A percentile compares a stretch with the other conserved stretches of the same genome.
These are phyloP conservation scores for Platysteira castanea DNA, from an alignment of 2,113 vertebrate species.

Conservation along the genomic window DNA sequence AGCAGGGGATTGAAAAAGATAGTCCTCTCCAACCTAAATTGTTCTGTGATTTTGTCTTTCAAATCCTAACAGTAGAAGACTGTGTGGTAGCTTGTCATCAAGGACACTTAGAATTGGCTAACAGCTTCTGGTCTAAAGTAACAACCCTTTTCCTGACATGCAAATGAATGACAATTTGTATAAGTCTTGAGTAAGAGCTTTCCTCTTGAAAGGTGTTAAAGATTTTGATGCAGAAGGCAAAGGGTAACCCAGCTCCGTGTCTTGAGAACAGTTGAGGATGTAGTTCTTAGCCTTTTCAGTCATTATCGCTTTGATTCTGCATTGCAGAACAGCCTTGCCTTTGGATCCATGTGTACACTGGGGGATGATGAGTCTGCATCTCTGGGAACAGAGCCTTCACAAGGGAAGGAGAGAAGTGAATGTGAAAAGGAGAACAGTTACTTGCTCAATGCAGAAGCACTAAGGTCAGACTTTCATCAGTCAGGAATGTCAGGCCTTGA, in stretches of 20 bases:
- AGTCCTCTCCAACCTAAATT: not conserved
- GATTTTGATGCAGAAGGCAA: not conserved
- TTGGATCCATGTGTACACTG: not conserved
- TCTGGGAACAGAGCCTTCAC: constrained; percentile 33
- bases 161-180: not conserved
- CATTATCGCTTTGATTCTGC: not conserved
- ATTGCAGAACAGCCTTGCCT: constrained; percentile 15
- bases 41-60: not conserved
- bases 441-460: constrained; percentile 75
- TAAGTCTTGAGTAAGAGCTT: not conserved
- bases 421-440: constrained; percentile 65
- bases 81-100: not conserved
- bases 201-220: not conserved
- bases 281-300: not conserved
- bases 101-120: not conserved
- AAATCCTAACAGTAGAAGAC: not conserved
- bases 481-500: constrained; percentile 60
- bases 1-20: not conserved
- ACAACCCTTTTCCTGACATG: not conserved
- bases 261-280: not conserved
- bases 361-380: not conserved
- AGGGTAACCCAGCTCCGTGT: not conserved
- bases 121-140: not conserved
- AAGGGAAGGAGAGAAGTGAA: constrained; percentile 4
- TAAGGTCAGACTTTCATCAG: constrained; percentile 79